Base-by-base conservation (phyloP, 2,888 invertebrate genomes). In the Eudemis profundana region DNA sequence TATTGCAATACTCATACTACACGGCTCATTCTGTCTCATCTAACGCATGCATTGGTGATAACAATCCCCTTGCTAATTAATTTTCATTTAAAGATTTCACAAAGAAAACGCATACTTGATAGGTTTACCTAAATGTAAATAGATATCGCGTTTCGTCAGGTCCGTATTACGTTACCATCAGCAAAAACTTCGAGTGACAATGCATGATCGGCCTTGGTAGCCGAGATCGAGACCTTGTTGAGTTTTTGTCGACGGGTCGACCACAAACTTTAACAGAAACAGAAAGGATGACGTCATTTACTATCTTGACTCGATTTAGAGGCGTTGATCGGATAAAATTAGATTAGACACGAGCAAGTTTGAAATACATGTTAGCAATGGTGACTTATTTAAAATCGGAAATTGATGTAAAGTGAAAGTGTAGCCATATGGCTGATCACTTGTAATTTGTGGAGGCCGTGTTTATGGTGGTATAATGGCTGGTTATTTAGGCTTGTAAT, bases 121-220 rank as follows among this genome's bases (percentile, higher is more conserved):
- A 36, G 21, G 56, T 63, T 46, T 51, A 36, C 46, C 62, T 46
- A 21, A 46, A 40, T 19, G 36, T 46, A 65, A 65, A 65, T 65
- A 65, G 60, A 53, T 53, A 65, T 59, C 21, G 33, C 42, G 51
- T 59, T 65, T 59, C 59, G 64, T 38, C 64, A 33, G 12, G 42
- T 44, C 44, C 10, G 46, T 62, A 38, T 54, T 62, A 62, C 54
- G 46, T 61, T 21, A 17, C 4, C 54, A 17, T 54, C 38, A 54
- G 65, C 46, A 65, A 65, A 65, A 65, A 65, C 36, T 46, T 29
- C 56, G 17, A 56, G 40, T 46, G 53, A 60, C 65, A 65, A 60
- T 60, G 65, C 65, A 15, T 65, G 51, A 53, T 46, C 53, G 60
- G 46, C 65, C 65, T 65, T 65, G 65, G 14, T 17, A 27, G 15